Conservation (phyloP, 2,888 invertebrate genomes). For the Drosophila nigricruria region DNA sequence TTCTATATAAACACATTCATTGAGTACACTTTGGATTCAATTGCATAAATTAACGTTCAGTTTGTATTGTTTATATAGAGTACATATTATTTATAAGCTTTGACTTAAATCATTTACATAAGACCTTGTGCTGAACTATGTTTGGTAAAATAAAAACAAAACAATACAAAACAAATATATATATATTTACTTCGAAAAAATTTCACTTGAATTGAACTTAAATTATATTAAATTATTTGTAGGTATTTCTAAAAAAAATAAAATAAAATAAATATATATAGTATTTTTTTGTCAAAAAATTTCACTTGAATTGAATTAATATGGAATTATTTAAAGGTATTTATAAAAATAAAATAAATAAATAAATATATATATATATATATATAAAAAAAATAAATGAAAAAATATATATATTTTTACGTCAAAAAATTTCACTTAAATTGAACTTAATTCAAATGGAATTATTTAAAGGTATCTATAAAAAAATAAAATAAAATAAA, state of each 20-base stretch:
- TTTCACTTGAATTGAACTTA: too few relatives aligned
- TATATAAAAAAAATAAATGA: too few relatives aligned
- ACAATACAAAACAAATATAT: neutral
- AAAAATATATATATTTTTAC: neutral
- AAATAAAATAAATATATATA: neutral
- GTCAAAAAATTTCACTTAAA: neutral
- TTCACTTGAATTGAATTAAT: neutral
- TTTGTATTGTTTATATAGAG: neutral
- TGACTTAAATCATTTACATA: constrained; percentile 22
- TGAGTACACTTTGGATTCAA: constrained; percentile 13
- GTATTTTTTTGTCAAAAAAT: neutral
- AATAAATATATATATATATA: neutral
- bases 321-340: neutral
- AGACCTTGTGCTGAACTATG: constrained; percentile 21
- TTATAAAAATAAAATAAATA: too few relatives aligned
- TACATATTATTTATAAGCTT: constrained; percentile 29
- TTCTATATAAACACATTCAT: constrained; percentile 10
- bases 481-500: too few relatives aligned
- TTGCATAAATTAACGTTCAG: constrained; percentile 32
- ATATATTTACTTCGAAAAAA: too few relatives aligned
- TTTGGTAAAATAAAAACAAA: neutral
- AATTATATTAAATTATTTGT: too few relatives aligned
- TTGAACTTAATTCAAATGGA: neutral
- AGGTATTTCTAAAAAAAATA: too few relatives aligned
- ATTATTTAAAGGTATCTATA: neutral